phyloP scores from a whole-genome alignment of 2,113 vertebrate genomes.

The Amazona guildingii region DNA sequence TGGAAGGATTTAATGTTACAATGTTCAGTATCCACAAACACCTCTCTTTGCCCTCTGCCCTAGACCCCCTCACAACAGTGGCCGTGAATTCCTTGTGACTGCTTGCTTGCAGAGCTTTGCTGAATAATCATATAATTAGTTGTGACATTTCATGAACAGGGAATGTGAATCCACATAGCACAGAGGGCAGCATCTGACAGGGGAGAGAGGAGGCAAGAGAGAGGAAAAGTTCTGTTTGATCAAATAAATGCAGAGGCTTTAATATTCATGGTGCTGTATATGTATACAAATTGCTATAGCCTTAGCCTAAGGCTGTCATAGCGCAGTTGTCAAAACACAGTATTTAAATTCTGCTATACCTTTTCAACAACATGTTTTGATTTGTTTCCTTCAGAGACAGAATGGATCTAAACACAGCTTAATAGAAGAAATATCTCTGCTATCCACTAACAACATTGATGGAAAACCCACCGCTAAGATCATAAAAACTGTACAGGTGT shows the following conservation, averaged over 20 bases:
- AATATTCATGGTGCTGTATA: not conserved
- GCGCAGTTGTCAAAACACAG: not conserved
- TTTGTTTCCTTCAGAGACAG: constrained; percentile 73
- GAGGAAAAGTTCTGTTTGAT: not conserved
- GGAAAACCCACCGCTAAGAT: constrained; percentile 76
- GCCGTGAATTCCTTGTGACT: not conserved
- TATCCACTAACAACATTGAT: constrained; percentile 62
- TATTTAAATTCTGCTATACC: not conserved
- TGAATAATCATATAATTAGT: not conserved
- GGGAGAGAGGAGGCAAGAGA: not conserved
- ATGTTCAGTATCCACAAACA: not conserved
- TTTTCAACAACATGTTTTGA: not conserved
- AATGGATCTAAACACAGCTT: constrained; percentile 84
- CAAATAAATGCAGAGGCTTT: not conserved
- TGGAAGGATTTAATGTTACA: not conserved
- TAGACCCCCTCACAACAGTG: not conserved
- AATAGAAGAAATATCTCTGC: constrained; percentile 72
- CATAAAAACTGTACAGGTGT: constrained; percentile 76
- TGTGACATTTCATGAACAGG: not conserved
- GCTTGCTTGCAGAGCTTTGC: not conserved
- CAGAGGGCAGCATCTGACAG: not conserved
- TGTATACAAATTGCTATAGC: not conserved
- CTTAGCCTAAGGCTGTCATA: not conserved
- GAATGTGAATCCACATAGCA: not conserved
- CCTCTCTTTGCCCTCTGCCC: not conserved